Conservation (phyloP, 2,888 invertebrate genomes). For the Melieria picta region DNA sequence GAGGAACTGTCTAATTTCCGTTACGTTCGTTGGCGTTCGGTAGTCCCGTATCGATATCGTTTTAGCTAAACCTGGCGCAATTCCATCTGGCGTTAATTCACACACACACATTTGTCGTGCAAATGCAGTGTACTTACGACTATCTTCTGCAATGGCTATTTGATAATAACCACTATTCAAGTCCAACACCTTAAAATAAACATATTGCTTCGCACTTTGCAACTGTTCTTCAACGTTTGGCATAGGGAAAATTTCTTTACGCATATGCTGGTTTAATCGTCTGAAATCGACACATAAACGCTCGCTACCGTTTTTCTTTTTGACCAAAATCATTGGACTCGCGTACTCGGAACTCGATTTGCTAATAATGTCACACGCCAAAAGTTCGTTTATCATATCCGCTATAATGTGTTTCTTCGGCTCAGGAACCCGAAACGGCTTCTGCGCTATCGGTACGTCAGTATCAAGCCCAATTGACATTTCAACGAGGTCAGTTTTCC, state of each 20-base stretch:
- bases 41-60: conserved; percentile 14
- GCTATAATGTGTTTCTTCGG: conserved; percentile 17
- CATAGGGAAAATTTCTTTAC: conserved; percentile 37
- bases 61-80: conserved; percentile 22
- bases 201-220: conserved; percentile 30
- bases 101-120: too few relatives aligned
- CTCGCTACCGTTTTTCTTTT: conserved; percentile 37
- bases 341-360: conserved; percentile 35
- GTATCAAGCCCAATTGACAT: conserved; percentile 30
- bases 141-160: conserved; percentile 18
- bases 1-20: conserved; percentile 23
- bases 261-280: conserved; percentile 31
- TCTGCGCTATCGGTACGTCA: conserved; percentile 22
- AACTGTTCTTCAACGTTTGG: conserved; percentile 39
- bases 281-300: conserved; percentile 38
- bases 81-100: conserved; percentile 24
- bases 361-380: conserved; percentile 27
- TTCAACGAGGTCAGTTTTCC: conserved; percentile 27
- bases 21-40: conserved; percentile 14
- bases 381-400: conserved; percentile 24
- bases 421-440: conserved; percentile 31
- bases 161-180: conserved; percentile 37
- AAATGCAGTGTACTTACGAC: conserved; percentile 36
- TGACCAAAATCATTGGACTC: conserved; percentile 29
- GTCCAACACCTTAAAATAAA: conserved; percentile 35